Base-by-base conservation (phyloP, 2,888 invertebrate species). In the Ectemnius lituratus region DNA sequence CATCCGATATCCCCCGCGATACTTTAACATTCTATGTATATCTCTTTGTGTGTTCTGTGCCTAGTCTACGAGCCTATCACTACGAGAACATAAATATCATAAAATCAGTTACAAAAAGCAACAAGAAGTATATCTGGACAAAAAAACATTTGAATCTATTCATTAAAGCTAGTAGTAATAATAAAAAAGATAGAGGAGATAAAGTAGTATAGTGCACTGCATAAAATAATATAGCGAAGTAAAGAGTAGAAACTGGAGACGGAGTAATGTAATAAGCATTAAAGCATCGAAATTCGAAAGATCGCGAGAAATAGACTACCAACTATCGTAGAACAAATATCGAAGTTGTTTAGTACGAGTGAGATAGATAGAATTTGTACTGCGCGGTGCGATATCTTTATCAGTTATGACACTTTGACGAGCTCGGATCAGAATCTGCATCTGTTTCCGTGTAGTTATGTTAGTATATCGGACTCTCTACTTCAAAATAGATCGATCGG, bases 351-450 rank as follows among this genome's bases (percentile, higher is more conserved):
- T 62, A 45, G 28, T 59, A 45, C 52, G 27, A 47, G 66, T 37
- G 63, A 27, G 18, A 65, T 47, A 52, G 59, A 61, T 60, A 60
- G 61, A 65, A 69, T 73, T 75, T 69, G 68, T 72, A 76, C 73
- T 73, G 61, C 58, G 23, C 37, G 49, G 68, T 46, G 56, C 37
- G 62, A 63, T 65, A 52, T 37, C 18, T 27, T 18, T 16, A 14
- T 67, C 18, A 49, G 23, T 37, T 63, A 52, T 8, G 65, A 45
- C 27, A 13, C n/a, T 20, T 60, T 66, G 14, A 60, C 37, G 37
- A 37, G 37, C 37, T 37, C 37, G 11, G 37, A 37, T 37, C 37
- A 37, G 46, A 18, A 62, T 62, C 18, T n/a, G 8, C 61, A 18
- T 46, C 16, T 46, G 20, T 18, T 18, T 45, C 3, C 5, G 13